Percentiles rank a stretch among this genome's conserved stretches.
Conservation (phyloP, 1,140 invertebrate genomes). For the Hermetia illucens region DNA sequence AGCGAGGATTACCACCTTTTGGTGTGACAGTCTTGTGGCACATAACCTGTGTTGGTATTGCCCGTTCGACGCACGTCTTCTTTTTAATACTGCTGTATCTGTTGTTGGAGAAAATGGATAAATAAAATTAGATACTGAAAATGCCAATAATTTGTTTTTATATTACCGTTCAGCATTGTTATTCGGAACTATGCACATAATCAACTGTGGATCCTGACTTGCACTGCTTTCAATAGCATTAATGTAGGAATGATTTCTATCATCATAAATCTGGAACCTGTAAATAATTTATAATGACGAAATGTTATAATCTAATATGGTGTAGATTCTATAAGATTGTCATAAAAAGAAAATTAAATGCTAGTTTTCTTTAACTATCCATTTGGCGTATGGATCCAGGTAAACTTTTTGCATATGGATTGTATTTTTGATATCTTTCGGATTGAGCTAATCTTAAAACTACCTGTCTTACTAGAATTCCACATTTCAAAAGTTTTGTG, state of each 20-base stretch:
- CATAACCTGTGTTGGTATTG: slow-evolving; percentile 60
- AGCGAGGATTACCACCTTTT: slow-evolving; percentile 5
- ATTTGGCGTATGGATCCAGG: too few species aligned
- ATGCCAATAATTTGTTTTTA: background rate
- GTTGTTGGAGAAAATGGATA: slow-evolving; percentile 6
- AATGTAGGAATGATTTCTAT: slow-evolving; percentile 35
- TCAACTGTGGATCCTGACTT: slow-evolving; percentile 38
- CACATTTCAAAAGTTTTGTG: too few species aligned
- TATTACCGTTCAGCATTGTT: slow-evolving; percentile 45
- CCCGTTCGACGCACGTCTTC: slow-evolving; percentile 61
- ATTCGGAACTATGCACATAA: slow-evolving; percentile 52
- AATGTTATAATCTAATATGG: too few species aligned
- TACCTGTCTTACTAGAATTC: too few species aligned
- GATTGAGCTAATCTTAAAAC: too few species aligned
- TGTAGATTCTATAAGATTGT: too few species aligned
- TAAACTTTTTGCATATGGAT: too few species aligned
- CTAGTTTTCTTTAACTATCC: too few species aligned
- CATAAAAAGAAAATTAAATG: too few species aligned
- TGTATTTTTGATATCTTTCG: too few species aligned
- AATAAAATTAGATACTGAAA: background rate
- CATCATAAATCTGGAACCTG: slow-evolving; percentile 28
- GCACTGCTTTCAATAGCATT: slow-evolving; percentile 40
- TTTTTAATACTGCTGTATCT: slow-evolving; percentile 55
- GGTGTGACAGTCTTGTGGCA: slow-evolving; percentile 35
- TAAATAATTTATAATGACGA: slow-evolving; percentile 6